phyloP scores from a whole-genome alignment of 2,113 vertebrate genomes.

The Tamias sibiricus region DNA sequence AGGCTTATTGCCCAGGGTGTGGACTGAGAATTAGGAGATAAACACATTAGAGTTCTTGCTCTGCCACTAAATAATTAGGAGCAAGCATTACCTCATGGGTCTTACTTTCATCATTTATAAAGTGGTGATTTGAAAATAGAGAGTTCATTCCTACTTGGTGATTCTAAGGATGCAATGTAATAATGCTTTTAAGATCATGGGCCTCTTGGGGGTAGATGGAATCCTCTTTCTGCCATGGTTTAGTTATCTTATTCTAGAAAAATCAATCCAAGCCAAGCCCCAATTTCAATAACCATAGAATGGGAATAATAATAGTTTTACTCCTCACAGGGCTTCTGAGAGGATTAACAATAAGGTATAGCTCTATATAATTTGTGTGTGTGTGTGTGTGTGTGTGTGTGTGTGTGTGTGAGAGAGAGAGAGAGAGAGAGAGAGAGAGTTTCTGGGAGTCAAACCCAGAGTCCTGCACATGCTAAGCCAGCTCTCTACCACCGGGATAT shows the following conservation, averaged over 20 bases:
- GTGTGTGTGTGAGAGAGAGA: too few relatives aligned
- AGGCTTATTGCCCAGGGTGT: neutral
- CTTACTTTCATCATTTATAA: constrained; percentile 4
- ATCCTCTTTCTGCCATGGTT: neutral
- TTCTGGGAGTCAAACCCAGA: neutral
- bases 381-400: too few relatives aligned
- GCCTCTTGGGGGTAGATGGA: neutral
- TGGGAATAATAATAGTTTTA: neutral
- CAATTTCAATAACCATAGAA: neutral
- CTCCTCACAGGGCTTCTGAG: neutral
- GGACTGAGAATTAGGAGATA: neutral
- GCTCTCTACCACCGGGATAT: neutral
- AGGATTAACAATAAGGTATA: neutral
- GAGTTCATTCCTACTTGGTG: neutral
- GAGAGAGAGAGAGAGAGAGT: too few relatives aligned
- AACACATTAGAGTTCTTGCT: neutral
- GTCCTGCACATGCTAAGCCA: neutral
- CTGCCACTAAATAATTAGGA: neutral
- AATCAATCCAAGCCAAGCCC: neutral
- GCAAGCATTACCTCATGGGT: neutral
- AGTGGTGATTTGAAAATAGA: neutral
- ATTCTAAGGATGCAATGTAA: neutral
- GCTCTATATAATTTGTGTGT: neutral
- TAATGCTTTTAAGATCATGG: neutral
- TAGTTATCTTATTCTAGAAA: neutral